Percentiles rank a stretch among this genome's conserved stretches.
phyloP scores from a whole-genome alignment of 2,113 vertebrate species.

The Phaetusa simplex region DNA sequence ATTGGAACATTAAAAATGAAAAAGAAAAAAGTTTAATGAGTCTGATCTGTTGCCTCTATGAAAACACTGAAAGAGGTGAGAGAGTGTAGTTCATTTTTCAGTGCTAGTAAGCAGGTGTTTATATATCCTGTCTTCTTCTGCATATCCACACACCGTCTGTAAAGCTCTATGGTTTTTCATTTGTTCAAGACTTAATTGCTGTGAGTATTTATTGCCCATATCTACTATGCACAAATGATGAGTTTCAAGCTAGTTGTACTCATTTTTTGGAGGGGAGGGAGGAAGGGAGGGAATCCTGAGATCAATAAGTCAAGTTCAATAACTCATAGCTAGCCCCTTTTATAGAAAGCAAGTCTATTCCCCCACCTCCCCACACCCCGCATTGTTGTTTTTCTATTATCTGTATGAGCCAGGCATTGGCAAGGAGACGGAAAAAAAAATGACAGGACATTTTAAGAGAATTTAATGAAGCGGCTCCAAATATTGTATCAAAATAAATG shows the following conservation, averaged over 20 bases:
- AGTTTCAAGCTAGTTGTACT: background rate
- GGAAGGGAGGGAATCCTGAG: background rate
- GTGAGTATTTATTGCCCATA: background rate
- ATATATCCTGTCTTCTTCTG: background rate
- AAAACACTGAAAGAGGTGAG: background rate
- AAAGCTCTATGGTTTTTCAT: background rate
- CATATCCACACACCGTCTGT: background rate
- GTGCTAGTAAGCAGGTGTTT: background rate
- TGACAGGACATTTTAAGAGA: constrained; percentile 13
- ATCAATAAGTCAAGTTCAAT: background rate
- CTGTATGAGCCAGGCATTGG: constrained; percentile 49
- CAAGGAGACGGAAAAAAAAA: background rate
- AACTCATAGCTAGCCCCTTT: background rate
- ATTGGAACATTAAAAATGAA: background rate
- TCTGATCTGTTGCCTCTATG: background rate
- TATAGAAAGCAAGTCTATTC: background rate
- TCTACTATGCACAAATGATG: background rate
- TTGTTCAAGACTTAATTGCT: background rate
- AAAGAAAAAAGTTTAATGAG: background rate
- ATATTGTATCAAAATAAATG: constrained; percentile 59
- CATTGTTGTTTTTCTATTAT: constrained; percentile 39
- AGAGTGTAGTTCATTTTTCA: background rate
- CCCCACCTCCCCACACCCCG: background rate
- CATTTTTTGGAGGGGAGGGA: background rate
- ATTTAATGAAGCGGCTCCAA: constrained; percentile 64